phyloP scores from a whole-genome alignment of 2,888 invertebrate species.

The Stramonita haemastoma region DNA sequence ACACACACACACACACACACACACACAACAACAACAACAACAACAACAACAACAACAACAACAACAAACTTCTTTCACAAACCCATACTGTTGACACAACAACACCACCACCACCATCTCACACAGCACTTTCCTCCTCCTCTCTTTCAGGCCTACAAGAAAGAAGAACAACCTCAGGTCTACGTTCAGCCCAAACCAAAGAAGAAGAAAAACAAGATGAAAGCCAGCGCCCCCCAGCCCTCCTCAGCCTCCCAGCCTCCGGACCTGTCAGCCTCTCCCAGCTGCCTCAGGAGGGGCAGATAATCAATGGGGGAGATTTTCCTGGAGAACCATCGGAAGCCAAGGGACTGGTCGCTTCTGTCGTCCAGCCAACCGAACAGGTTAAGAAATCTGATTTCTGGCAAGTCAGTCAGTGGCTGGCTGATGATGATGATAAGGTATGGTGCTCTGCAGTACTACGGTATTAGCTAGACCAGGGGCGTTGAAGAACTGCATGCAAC shows the following conservation, averaged over 20 bases:
- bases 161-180: constrained; percentile 43
- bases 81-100: too few relatives aligned
- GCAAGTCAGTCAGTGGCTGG: not conserved
- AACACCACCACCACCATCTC: too few relatives aligned
- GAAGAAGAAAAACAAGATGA: constrained; percentile 39
- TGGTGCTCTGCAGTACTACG: not conserved
- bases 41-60: too few relatives aligned
- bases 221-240: not conserved
- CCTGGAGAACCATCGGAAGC: too few relatives aligned
- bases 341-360: too few relatives aligned
- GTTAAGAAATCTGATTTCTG: not conserved
- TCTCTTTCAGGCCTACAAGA: constrained; percentile 47
- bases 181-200: constrained; percentile 46
- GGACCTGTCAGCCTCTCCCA: not conserved
- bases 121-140: too few relatives aligned
- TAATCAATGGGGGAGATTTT: not conserved
- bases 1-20: too few relatives aligned
- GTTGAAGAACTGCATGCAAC: too few relatives aligned
- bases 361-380: not conserved
- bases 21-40: too few relatives aligned
- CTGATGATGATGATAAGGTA: not conserved
- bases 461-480: too few relatives aligned
- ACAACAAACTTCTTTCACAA: too few relatives aligned
- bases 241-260: not conserved
- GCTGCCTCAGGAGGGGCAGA: not conserved